Evolutionary conservation across 2,113 vertebrate species (phyloP), one percentile per base, ranked within the genome.

Genomic region (Misgurnus mizolepis): DNA sequence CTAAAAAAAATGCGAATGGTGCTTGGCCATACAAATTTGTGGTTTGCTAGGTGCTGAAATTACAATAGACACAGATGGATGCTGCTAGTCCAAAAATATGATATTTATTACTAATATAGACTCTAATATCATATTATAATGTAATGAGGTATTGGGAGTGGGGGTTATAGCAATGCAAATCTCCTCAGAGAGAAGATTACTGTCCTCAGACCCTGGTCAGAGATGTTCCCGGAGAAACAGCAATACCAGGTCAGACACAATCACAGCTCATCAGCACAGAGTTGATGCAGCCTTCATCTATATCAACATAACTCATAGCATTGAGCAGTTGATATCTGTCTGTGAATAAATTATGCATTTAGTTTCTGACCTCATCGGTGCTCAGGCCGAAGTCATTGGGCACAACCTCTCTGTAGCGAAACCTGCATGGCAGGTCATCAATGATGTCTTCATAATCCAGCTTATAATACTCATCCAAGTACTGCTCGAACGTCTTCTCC

Each of bases 391-490:
- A 98, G 91, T 95, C 94, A 1, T 96, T 97, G 82, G 95, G 77
- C 34, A 96, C 68, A 2, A 97, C 96, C 0, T 88, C 86, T 62
- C 95, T 91, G 90, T 97, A 98, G 79, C 94, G 94, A 85, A 98
- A 98, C 74, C 96, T 90, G 75, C 96, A 98, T 0, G 96, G 96
- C 22, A 96, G 85, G 87, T 97, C 95, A 0, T 95, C 95, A 0
- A 98, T 91, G 76, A 97, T 86, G 87, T 96, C 96, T 88, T 97
- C 95, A 0, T 94, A 98, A 89, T 98, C 95, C 85, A 98, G 86
- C 49, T 83, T 91, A 80, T 96, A 97, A 82, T 94, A 97, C 65
- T 97, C 95, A 0, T 96, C 95, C 83, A 97, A 74, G 84, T 97
- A 97, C 83, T 95, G 92, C 87, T 95, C 94, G 0, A 96, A 97